Evolutionary conservation across 1,140 invertebrate species (phyloP).

Genomic region (Drosophila punjabiensis): DNA sequence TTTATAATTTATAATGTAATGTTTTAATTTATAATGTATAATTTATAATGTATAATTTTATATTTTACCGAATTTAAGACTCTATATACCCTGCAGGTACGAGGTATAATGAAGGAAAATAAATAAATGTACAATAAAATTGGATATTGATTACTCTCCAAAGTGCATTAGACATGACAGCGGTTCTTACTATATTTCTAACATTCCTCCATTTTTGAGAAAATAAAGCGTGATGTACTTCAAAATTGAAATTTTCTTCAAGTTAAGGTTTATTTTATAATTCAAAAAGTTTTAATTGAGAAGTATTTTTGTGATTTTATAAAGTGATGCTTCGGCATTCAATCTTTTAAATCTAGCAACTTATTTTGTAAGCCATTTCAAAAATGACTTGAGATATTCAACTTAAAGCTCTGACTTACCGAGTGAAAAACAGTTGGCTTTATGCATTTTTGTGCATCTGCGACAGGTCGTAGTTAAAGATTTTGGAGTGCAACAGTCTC

Average conservation of each 20-base stretch:
- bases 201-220: not conserved
- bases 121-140: not conserved
- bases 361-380: not conserved
- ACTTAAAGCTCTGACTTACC: not conserved
- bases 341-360: not conserved
- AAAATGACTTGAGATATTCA: not conserved
- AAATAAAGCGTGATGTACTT: not conserved
- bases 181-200: not conserved
- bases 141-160: not conserved
- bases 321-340: not conserved
- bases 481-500: conserved; percentile 7
- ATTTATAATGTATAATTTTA: too few relatives aligned
- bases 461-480: not conserved
- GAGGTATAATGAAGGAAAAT: not conserved
- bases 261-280: not conserved
- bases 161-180: not conserved
- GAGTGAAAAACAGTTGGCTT: not conserved
- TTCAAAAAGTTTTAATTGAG: not conserved
- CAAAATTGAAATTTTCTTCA: not conserved
- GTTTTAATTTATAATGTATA: too few relatives aligned
- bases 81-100: not conserved
- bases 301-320: not conserved
- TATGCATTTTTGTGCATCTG: not conserved
- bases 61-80: not conserved
- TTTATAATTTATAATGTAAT: too few relatives aligned